Evolutionary conservation across 2,888 invertebrate genomes (phyloP), one percentile per base, ranked within the genome.

Genomic region (Agonopterix alstromeriana): DNA sequence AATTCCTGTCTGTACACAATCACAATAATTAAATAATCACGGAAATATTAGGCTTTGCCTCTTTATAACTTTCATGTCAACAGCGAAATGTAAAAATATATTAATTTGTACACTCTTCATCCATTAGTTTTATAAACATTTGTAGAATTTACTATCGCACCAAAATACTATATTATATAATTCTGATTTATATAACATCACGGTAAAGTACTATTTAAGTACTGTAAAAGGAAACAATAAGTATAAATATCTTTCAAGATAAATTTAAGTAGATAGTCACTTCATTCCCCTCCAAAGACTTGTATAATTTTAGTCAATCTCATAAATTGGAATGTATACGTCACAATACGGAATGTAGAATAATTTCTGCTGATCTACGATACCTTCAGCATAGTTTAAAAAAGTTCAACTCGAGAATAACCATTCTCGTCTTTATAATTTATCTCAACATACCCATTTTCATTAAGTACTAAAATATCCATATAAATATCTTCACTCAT

Each of bases 81-180:
- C 82, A 83, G 82, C 74, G 77, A 85, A 82, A 84, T 87, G 84
- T 86, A 87, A 86, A 87, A 87, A 87, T 86, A 87, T 86, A 85
- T 85, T 85, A 86, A 84, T 87, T 87, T 87, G 87, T 88, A 88
- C 87, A 88, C 71, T 45, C 73, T 83, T 74, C 73, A 70, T 27
- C 73, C 70, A 76, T 77, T 73, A 68, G 65, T 70, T 77, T 76
- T 73, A 76, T 73, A 82, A 84, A 85, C 79, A 82, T 83, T 87
- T 86, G 85, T 86, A 87, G 71, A 87, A 83, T 86, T 87, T 74
- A 77, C 84, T 85, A 86, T 82, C 85, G 88, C 86, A 87, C 88
- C 88, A 86, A 84, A 86, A 47, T 43, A 47, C 43, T 47, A 12
- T 85, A 83, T 75, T 80, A 77, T 82, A 76, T 76, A 78, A 66